Evolutionary conservation across 2,888 invertebrate species (phyloP).

Genomic region (Pristionchus japonicus): DNA sequence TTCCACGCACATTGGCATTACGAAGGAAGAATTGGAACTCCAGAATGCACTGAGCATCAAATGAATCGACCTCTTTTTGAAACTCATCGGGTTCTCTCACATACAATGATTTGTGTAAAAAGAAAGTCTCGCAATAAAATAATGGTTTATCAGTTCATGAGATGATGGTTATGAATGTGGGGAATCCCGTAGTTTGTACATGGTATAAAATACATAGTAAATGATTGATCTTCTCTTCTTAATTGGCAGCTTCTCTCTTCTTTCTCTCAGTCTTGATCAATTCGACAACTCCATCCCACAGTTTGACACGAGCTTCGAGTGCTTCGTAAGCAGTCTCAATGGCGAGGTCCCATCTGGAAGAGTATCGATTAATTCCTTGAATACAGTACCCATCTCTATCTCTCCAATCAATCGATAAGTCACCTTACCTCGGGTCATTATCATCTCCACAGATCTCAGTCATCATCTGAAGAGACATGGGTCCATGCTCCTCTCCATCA

Average conservation of each 20-base stretch:
- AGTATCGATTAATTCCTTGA: neutral
- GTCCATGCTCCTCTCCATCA: slow-evolving; percentile 48
- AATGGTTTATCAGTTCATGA: neutral
- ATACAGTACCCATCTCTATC: neutral
- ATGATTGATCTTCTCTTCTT: neutral
- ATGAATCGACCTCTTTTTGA: neutral
- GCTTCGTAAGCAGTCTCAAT: slow-evolving; percentile 52
- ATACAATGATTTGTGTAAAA: neutral
- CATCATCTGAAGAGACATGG: slow-evolving; percentile 47
- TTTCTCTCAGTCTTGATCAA: slow-evolving; percentile 30
- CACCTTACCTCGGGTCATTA: slow-evolving; percentile 29
- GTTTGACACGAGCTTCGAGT: slow-evolving; percentile 50
- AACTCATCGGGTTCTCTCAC: neutral
- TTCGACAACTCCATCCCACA: slow-evolving; percentile 55
- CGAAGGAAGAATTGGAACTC: neutral
- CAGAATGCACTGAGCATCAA: neutral
- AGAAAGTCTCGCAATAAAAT: neutral
- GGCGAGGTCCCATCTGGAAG: slow-evolving; percentile 49
- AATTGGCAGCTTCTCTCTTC: slow-evolving; percentile 23
- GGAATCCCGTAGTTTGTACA: neutral
- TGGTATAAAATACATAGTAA: neutral
- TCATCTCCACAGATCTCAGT: slow-evolving; percentile 47
- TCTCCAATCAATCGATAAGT: neutral
- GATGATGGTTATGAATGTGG: neutral
- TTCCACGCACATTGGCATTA: neutral